Conservation (phyloP, 1,140 invertebrate genomes). For the Oscheius sp. region DNA sequence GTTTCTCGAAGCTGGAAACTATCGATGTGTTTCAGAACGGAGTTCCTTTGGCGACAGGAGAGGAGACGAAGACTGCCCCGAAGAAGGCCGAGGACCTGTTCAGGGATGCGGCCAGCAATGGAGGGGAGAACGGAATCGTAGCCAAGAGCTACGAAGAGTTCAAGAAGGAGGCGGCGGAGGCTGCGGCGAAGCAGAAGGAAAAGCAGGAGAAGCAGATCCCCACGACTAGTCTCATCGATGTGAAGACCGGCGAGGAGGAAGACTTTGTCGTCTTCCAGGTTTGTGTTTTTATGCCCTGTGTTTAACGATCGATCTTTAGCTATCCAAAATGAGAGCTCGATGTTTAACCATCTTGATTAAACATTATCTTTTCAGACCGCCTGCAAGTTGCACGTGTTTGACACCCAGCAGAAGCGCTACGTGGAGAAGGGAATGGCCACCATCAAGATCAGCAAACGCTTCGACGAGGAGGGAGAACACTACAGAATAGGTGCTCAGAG, state of each 20-base stretch:
- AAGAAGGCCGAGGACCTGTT: not conserved
- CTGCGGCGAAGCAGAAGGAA: not conserved
- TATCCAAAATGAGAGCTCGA: too few species aligned
- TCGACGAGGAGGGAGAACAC: not conserved
- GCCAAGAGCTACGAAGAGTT: not conserved
- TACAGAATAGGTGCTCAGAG: not conserved
- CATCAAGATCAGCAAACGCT: not conserved
- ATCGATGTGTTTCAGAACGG: too few species aligned
- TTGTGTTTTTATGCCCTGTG: not conserved
- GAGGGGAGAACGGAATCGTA: not conserved
- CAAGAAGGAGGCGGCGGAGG: not conserved
- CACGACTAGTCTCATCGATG: not conserved
- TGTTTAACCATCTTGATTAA: too few species aligned
- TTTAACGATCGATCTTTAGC: too few species aligned
- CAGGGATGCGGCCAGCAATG: too few species aligned
- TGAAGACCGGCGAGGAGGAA: constrained; percentile 12
- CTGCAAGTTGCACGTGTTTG: not conserved
- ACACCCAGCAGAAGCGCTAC: not conserved
- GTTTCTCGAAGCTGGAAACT: too few species aligned
- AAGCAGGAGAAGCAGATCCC: not conserved
- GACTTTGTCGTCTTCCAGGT: not conserved
- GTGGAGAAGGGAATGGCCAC: not conserved
- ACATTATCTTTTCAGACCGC: not conserved
- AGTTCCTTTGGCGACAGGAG: too few species aligned
- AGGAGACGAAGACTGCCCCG: not conserved